Base-by-base conservation (phyloP, 2,113 vertebrate species). In the Acinonyx jubatus region DNA sequence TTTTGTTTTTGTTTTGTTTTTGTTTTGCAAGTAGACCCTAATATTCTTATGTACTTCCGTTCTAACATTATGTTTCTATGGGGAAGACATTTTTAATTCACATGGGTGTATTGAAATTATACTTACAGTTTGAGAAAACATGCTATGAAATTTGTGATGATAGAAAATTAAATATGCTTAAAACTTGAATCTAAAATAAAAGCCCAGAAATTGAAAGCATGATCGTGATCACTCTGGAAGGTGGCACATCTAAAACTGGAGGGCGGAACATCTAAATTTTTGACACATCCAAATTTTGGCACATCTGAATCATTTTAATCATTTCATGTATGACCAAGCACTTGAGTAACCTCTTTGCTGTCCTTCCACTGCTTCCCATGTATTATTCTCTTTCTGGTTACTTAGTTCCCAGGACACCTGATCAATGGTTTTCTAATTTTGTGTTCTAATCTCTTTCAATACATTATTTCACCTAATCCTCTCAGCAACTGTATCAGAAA, bases 111-210 rank as follows among this genome's bases (percentile, higher is more conserved):
- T 94, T 97, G 36, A 97, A 91, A 90, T 96, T 89, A 88, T 95
- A 96, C 36, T 33, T 93, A 95, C 0, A 6, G 36, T 95, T 80
- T 97, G 83, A 81, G 83, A 92, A 97, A 95, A 96, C 36, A 90
- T 48, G n/a, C 38, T 94, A 93, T 95, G 86, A 93, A 96, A 78
- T 97, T 90, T 52, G 87, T 96, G 87, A 74, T 90, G 65, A 92
- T 73, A 96, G 25, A 57, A 98, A 92, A 96, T 81, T 88, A 91
- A 97, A 76, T 88, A 92, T 95, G 63, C 86, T 97, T 55, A 93
- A 96, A 91, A 68, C 94, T 91, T 79, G 94, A 96, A 81, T 52
- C 57, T 96, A 96, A 97, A 97, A 98, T 97, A 96, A 96, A 97
- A 96, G 29, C 55, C 66, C 89, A 86, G 61, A 95, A 97, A 96